Evolutionary conservation across 2,888 invertebrate species (phyloP).

Genomic region (Dynastes grantii): DNA sequence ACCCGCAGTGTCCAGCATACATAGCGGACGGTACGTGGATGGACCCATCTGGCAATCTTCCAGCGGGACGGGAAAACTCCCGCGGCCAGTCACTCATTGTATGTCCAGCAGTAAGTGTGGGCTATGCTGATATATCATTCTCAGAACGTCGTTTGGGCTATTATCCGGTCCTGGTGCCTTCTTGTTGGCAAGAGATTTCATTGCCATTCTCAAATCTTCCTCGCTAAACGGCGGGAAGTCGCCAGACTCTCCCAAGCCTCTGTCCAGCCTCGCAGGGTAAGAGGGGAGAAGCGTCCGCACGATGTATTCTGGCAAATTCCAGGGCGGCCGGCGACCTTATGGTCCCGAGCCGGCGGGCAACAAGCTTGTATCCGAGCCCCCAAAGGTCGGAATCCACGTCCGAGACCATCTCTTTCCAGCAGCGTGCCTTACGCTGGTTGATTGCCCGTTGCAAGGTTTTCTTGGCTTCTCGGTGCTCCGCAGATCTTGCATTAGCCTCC

Average conservation of each 20-base stretch:
- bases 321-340: not conserved
- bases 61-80: conserved; percentile 40
- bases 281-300: not conserved
- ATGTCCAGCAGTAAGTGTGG: conserved; percentile 13
- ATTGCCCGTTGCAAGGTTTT: too few species aligned
- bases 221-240: not conserved
- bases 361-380: not conserved
- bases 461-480: too few species aligned
- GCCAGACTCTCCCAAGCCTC: not conserved
- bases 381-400: not conserved
- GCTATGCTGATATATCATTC: not conserved
- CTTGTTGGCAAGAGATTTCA: not conserved
- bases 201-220: not conserved
- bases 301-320: not conserved
- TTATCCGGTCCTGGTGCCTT: conserved; percentile 30
- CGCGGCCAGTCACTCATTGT: conserved; percentile 9
- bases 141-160: conserved; percentile 17
- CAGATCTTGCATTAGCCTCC: too few species aligned
- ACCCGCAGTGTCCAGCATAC: conserved; percentile 19
- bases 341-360: not conserved
- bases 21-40: not conserved
- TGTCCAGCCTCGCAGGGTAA: not conserved
- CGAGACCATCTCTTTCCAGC: not conserved
- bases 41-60: conserved; percentile 20
- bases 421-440: not conserved